A percentile compares a stretch with the other conserved stretches of the same genome.
Conservation (phyloP, 2,797 vertebrate genomes). For the Fringilla coelebs region DNA sequence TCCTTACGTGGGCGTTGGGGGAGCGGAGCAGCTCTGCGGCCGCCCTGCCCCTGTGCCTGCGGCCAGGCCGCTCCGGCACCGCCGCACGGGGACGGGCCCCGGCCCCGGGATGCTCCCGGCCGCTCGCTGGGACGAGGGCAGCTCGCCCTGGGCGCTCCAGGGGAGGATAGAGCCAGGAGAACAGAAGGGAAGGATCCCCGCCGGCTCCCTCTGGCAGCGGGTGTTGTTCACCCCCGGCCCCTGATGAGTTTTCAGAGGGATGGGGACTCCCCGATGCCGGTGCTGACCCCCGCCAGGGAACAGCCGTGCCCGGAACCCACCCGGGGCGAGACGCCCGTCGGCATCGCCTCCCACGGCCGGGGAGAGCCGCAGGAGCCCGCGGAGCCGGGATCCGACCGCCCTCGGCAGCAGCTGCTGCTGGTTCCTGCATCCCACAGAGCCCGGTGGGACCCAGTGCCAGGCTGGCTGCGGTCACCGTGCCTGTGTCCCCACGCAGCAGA, state of each 20-base stretch:
- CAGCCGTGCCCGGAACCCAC: neutral
- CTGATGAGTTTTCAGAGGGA: accelerated
- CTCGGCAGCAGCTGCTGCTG: neutral
- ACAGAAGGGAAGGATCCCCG: neutral
- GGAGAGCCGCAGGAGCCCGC: neutral
- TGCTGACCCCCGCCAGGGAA: neutral
- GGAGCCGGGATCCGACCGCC: neutral
- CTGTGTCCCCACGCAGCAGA: neutral
- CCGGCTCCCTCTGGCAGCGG: no score
- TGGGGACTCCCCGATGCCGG: neutral
- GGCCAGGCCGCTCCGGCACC: neutral
- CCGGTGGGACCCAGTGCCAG: neutral
- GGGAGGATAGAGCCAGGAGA: neutral
- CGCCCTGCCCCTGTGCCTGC: constrained; percentile 6
- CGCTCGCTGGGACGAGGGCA: neutral
- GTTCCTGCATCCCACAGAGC: neutral
- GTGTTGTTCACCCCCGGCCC: neutral
- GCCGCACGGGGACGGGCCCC: neutral
- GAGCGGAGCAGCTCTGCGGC: constrained; percentile 35
- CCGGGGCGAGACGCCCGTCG: accelerated
- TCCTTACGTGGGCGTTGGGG: constrained; percentile 79
- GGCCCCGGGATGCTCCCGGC: neutral
- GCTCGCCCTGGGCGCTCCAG: accelerated
- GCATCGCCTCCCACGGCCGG: neutral
- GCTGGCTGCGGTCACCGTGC: neutral